Evolutionary conservation across 2,113 vertebrate species (phyloP).

Genomic region (Austrofundulus limnaeus): DNA sequence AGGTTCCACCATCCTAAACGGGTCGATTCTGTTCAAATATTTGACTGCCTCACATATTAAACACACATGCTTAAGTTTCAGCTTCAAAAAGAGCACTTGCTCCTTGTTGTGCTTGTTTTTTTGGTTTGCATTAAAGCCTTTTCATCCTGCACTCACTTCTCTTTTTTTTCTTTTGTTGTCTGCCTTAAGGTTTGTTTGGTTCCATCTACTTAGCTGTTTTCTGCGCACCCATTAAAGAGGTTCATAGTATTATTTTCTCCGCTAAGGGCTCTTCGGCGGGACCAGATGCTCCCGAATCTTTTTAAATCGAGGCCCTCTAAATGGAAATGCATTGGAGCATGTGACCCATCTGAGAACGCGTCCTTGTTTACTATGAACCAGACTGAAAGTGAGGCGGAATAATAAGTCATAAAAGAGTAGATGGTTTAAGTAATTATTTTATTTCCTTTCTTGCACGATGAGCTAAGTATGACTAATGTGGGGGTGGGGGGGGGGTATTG

Average conservation of each 20-base stretch:
- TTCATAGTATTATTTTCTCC: slow-evolving; percentile 36
- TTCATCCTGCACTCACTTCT: neutral
- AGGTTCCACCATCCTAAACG: slow-evolving; percentile 1
- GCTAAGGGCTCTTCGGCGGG: slow-evolving; percentile 28
- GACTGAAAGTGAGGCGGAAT: slow-evolving; percentile 25
- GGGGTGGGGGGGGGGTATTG: neutral
- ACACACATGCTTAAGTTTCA: slow-evolving; percentile 10
- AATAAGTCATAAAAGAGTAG: slow-evolving; percentile 11
- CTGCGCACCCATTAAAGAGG: slow-evolving; percentile 35
- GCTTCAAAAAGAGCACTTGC: slow-evolving; percentile 6
- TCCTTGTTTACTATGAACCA: slow-evolving; percentile 16
- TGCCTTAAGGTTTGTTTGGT: slow-evolving; percentile 40
- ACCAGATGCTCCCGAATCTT: slow-evolving; percentile 39
- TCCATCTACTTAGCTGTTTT: slow-evolving; percentile 46
- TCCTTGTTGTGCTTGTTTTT: slow-evolving; percentile 19
- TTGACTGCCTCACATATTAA: slow-evolving; percentile 16
- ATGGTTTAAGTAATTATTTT: slow-evolving; percentile 9
- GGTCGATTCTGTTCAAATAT: slow-evolving; percentile 1
- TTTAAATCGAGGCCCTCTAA: slow-evolving; percentile 43
- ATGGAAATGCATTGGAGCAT: slow-evolving; percentile 51
- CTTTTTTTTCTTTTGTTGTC: slow-evolving; percentile 14
- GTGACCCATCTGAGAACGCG: slow-evolving; percentile 16
- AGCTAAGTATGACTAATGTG: neutral
- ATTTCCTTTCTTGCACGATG: neutral
- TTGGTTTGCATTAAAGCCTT: slow-evolving; percentile 18